These are phyloP conservation scores for Blennius ocellaris DNA, from an alignment of 2,113 vertebrate genomes.

Conservation along the genomic window DNA sequence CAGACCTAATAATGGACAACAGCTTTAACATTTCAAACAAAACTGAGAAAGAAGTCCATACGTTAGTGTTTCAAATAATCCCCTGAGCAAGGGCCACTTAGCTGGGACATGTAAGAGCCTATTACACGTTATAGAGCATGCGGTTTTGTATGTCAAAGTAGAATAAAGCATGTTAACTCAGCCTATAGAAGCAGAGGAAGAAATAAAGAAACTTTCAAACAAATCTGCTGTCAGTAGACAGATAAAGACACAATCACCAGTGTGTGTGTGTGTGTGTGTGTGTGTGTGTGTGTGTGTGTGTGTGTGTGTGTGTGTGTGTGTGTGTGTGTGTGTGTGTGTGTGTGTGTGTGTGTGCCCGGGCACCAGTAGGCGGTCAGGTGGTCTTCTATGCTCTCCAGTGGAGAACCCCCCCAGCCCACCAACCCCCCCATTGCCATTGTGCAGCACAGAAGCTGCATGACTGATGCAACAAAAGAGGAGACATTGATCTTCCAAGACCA, in stretches of 20 bases:
- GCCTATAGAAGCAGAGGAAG: constrained; percentile 66
- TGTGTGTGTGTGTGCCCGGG: constrained; percentile 46
- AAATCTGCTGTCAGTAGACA: constrained; percentile 70
- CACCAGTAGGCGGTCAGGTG: constrained; percentile 79
- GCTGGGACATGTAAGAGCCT: constrained; percentile 53
- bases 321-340: constrained; percentile 41
- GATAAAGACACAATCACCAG: constrained; percentile 74
- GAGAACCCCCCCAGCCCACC: constrained; percentile 53
- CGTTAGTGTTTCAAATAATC: constrained; percentile 54
- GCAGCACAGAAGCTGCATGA: constrained; percentile 73
- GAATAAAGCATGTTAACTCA: constrained; percentile 73
- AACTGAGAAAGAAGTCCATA: constrained; percentile 34
- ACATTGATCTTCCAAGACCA: constrained; percentile 75
- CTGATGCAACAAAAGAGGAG: constrained; percentile 78
- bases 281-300: constrained; percentile 40
- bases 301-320: constrained; percentile 30
- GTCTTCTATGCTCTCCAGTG: constrained; percentile 74
- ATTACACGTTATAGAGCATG: constrained; percentile 45
- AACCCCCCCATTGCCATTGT: constrained; percentile 70
- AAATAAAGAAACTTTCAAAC: constrained; percentile 69
- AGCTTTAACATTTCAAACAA: constrained; percentile 53
- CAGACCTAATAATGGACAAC: constrained; percentile 43
- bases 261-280: constrained; percentile 53
- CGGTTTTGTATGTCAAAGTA: constrained; percentile 69
- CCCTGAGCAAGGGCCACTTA: constrained; percentile 46